A percentile compares a stretch with the other conserved stretches of the same genome.
phyloP scores from a whole-genome alignment of 2,888 invertebrate genomes.

The Nemurella pictetii region DNA sequence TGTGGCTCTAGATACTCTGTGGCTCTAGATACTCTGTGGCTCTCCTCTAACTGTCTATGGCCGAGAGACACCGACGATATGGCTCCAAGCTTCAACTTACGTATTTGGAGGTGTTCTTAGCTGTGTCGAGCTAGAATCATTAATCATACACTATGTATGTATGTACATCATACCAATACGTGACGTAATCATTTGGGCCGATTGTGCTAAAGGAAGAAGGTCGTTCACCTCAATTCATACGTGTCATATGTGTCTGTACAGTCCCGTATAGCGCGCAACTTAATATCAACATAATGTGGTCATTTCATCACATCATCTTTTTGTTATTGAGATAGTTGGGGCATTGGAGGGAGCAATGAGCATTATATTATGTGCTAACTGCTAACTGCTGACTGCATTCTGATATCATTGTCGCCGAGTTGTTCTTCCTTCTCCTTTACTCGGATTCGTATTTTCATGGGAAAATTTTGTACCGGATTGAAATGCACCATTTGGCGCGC shows the following conservation, averaged over 20 bases:
- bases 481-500: too few species aligned
- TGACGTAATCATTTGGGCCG: constrained; percentile 31
- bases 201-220: constrained; percentile 31
- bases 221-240: constrained; percentile 29
- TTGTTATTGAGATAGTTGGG: not conserved
- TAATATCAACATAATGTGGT: not conserved
- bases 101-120: constrained; percentile 25
- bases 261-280: constrained; percentile 15
- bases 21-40: too few species aligned
- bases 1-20: too few species aligned
- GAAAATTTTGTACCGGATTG: too few species aligned
- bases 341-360: too few species aligned
- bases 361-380: too few species aligned
- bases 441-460: too few species aligned
- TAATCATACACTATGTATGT: constrained; percentile 29
- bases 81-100: not conserved
- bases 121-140: constrained; percentile 3
- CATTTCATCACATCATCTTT: not conserved
- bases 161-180: constrained; percentile 17
- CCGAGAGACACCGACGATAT: not conserved
- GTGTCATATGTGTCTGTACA: constrained; percentile 24
- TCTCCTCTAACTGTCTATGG: not conserved
- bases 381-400: too few species aligned
- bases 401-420: too few species aligned
- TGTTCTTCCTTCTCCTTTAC: too few species aligned